Conservation (phyloP, 2,797 vertebrate genomes). For the Bradypus variegatus region DNA sequence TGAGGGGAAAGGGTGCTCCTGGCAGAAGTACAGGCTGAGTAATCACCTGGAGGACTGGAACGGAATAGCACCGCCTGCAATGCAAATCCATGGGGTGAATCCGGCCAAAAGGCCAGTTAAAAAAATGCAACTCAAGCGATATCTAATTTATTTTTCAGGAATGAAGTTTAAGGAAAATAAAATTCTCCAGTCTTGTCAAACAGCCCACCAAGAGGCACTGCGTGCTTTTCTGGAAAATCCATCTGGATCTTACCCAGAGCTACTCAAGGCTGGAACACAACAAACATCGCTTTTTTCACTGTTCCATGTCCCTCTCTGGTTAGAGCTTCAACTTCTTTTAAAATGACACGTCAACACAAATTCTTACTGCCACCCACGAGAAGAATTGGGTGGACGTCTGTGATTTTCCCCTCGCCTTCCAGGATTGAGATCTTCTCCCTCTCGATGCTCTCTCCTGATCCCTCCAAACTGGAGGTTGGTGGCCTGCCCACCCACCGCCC, state of each 20-base stretch:
- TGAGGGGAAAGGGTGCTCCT: accelerated
- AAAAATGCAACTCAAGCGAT: background rate
- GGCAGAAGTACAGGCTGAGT: background rate
- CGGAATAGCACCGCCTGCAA: accelerated
- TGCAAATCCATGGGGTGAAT: background rate
- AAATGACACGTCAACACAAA: conserved; percentile 55
- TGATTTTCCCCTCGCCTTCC: background rate
- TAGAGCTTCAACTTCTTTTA: conserved; percentile 21
- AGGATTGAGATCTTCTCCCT: background rate
- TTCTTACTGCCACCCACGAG: conserved; percentile 57
- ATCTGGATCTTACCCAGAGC: background rate
- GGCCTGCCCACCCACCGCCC: background rate
- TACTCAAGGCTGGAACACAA: background rate
- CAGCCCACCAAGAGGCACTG: background rate
- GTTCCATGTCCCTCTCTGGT: background rate
- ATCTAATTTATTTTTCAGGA: background rate
- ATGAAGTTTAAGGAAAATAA: background rate
- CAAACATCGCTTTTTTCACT: accelerated
- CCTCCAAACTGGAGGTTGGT: conserved; percentile 36
- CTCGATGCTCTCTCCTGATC: background rate
- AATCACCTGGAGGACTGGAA: background rate
- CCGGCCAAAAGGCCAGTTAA: background rate
- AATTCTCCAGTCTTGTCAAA: background rate
- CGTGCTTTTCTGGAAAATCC: background rate
- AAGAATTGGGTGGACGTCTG: conserved; percentile 44